Conservation (phyloP, 2,888 invertebrate genomes). For the Crossocerus cetratus region DNA sequence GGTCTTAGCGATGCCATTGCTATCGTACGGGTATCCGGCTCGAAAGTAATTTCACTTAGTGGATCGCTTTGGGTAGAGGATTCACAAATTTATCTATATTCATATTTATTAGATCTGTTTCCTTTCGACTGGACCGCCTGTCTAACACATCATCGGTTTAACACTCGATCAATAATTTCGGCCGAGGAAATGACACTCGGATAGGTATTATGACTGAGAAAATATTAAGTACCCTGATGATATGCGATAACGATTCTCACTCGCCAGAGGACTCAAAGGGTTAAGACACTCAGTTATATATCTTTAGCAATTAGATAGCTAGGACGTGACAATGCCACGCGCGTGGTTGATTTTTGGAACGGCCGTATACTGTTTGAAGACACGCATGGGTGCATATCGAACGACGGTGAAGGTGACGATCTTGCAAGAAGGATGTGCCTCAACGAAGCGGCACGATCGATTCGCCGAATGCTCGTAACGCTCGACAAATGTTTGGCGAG, state of each 20-base stretch:
- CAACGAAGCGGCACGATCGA: conserved; percentile 15
- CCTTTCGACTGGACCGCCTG: too few relatives aligned
- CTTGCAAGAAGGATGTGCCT: conserved; percentile 24
- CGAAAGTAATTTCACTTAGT: conserved; percentile 47
- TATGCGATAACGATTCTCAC: too few relatives aligned
- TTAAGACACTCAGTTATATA: too few relatives aligned
- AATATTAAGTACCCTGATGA: too few relatives aligned
- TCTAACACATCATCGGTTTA: too few relatives aligned
- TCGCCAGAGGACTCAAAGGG: too few relatives aligned
- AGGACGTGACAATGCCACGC: neutral
- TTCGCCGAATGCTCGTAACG: conserved; percentile 41
- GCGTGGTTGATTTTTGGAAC: neutral
- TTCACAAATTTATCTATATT: too few relatives aligned
- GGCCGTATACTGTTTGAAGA: neutral
- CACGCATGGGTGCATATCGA: neutral
- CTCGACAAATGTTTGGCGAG: conserved; percentile 43
- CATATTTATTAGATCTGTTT: too few relatives aligned
- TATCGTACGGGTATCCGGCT: conserved; percentile 21
- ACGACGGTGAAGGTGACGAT: conserved; percentile 7
- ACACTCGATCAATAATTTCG: too few relatives aligned
- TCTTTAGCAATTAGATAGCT: too few relatives aligned
- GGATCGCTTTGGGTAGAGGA: neutral
- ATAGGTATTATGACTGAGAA: too few relatives aligned
- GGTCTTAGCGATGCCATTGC: conserved; percentile 41
- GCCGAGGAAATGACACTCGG: too few relatives aligned